Evolutionary conservation across 1,140 invertebrate species (phyloP), one percentile per base, ranked within the genome.

Genomic region (Nebria ingens): DNA sequence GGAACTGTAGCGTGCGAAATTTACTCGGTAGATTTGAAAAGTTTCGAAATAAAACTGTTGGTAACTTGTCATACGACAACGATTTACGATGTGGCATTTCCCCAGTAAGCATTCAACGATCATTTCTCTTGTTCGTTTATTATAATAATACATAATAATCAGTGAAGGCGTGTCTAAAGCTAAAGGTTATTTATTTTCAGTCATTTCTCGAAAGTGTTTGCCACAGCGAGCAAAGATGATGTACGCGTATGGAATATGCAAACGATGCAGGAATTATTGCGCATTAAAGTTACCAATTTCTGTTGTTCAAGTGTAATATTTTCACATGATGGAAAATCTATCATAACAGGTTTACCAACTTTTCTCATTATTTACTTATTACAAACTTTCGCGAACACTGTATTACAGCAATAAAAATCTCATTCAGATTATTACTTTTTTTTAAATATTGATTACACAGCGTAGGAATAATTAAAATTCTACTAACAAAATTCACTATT

Each of bases 251-350:
- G 92, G 92, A 83, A 84, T 58, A 71, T 85, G 19, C 71, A 75
- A 20, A 83, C 81, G 0, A 83, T 83, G 56, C 81, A 84, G 64
- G 92, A 95, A 75, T 70, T 93, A 51, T 74, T 93, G 0, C 76
- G 92, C 25, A 89, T 94, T 54, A 79, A 80, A 56, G 84, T 95
- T 2, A 81, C 84, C 3, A 95, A 95, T 73, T 92, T 93, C 67
- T 81, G 81, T 9, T 95, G 91, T 65, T 84, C 87, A 13, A 77
- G 81, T 45, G 68, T 95, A 12, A 76, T 81, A 9, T 91, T 95
- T 67, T 75, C 85, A 1, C 73, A 77, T 25, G 86, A 93, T 69
- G 91, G 91, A 38, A 83, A 82, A 64, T 81, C 80, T 52, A 84
- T 93, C 59, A 72, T 92, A 20, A 82, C 83, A 11, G 87, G 85